A percentile compares a stretch with the other conserved stretches of the same genome.
Conservation (phyloP, 2,888 invertebrate species). For the Lucinisca nassula region DNA sequence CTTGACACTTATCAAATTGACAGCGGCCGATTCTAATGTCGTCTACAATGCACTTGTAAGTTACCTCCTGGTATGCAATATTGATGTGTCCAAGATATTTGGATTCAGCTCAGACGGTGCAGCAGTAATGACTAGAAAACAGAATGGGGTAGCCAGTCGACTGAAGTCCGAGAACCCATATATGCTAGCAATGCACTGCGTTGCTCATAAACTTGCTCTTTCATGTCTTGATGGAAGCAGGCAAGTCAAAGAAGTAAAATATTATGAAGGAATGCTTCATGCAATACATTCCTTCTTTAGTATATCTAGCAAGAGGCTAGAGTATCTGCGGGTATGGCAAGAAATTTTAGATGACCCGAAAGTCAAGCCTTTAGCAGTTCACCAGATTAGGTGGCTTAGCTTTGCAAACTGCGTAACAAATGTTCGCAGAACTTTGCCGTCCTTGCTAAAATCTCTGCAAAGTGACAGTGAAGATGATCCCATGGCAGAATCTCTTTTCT, state of each 20-base stretch:
- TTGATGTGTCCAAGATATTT: constrained; percentile 32
- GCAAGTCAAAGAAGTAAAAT: constrained; percentile 36
- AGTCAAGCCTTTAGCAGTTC: not conserved
- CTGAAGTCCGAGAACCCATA: constrained; percentile 34
- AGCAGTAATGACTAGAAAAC: constrained; percentile 44
- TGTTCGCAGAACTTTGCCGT: constrained; percentile 21
- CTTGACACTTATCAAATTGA: constrained; percentile 35
- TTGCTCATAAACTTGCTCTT: constrained; percentile 42
- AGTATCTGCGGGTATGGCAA: constrained; percentile 50
- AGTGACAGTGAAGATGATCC: constrained; percentile 39
- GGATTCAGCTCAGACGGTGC: constrained; percentile 53
- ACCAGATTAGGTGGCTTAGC: constrained; percentile 23
- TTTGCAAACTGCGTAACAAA: constrained; percentile 43
- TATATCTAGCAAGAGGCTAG: constrained; percentile 40
- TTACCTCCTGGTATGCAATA: constrained; percentile 37
- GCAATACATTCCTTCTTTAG: constrained; percentile 40
- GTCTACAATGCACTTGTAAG: constrained; percentile 30
- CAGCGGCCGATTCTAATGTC: constrained; percentile 30
- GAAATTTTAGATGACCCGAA: constrained; percentile 42
- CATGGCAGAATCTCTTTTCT: constrained; percentile 26
- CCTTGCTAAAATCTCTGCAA: constrained; percentile 44
- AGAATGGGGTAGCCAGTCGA: constrained; percentile 27
- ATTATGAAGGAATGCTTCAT: constrained; percentile 35
- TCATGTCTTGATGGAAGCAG: too few species aligned
- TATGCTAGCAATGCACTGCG: constrained; percentile 45